Percentiles rank a stretch among this genome's conserved stretches.
Evolutionary conservation across 2,797 vertebrate genomes (phyloP).

Genomic region (Protonibea diacanthus): DNA sequence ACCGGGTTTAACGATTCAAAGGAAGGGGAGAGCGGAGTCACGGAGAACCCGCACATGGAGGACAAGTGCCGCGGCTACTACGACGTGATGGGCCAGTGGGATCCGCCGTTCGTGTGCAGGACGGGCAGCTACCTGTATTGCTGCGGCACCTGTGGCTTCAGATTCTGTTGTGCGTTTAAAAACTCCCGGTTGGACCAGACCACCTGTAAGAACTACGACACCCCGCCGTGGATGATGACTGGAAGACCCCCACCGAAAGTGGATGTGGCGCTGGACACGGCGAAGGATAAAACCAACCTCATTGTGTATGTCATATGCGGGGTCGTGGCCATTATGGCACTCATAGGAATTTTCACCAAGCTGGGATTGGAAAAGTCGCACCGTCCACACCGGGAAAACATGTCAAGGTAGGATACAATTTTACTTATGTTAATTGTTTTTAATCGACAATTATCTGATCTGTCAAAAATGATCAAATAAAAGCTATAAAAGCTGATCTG

Average conservation of each 20-base stretch:
- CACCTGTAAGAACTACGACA: slow-evolving; percentile 97
- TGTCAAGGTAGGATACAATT: slow-evolving; percentile 89
- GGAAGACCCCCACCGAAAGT: slow-evolving; percentile 92
- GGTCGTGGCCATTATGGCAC: slow-evolving; percentile 97
- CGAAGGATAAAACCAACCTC: slow-evolving; percentile 97
- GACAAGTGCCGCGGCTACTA: slow-evolving; percentile 97
- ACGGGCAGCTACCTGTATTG: slow-evolving; percentile 97
- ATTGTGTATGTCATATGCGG: slow-evolving; percentile 98
- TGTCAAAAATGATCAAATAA: background rate
- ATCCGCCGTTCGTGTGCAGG: slow-evolving; percentile 96
- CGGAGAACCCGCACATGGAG: slow-evolving; percentile 90
- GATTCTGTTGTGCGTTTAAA: slow-evolving; percentile 96
- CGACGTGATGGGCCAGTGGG: slow-evolving; percentile 99
- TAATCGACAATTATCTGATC: background rate
- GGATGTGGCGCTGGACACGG: slow-evolving; percentile 90
- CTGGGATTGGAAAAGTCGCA: slow-evolving; percentile 97
- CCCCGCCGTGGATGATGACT: slow-evolving; percentile 95
- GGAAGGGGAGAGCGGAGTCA: slow-evolving; percentile 81
- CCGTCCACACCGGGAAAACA: slow-evolving; percentile 94
- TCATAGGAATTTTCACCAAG: slow-evolving; percentile 98
- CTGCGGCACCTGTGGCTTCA: slow-evolving; percentile 99
- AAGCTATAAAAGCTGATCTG: too few species aligned
- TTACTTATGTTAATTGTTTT: too few species aligned
- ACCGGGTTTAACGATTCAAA: slow-evolving; percentile 90
- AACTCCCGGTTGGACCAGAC: slow-evolving; percentile 95